Evolutionary conservation across 2,888 invertebrate genomes (phyloP).

Genomic region (Ormyrus nitidulus): DNA sequence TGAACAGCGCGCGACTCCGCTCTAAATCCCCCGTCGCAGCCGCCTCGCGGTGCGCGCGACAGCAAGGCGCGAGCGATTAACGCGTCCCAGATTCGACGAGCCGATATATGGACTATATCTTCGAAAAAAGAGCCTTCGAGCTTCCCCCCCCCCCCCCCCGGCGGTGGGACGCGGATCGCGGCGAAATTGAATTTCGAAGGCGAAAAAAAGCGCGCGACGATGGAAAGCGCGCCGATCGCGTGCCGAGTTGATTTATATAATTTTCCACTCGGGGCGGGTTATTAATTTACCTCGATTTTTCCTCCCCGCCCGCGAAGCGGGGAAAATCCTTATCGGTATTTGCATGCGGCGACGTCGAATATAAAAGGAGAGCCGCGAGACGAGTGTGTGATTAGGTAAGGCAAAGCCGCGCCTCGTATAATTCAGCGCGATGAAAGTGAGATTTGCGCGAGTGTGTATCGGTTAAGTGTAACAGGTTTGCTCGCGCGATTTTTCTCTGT

Average conservation of each 20-base stretch:
- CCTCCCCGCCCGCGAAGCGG: not conserved
- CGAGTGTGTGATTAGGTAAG: constrained; percentile 22
- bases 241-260: constrained; percentile 37
- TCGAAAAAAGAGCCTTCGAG: too few relatives aligned
- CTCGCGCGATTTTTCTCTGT: not conserved
- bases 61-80: constrained; percentile 9
- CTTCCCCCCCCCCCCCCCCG: too few relatives aligned
- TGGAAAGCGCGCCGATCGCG: constrained; percentile 27
- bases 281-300: constrained; percentile 13
- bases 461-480: not conserved
- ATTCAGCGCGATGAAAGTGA: constrained; percentile 19
- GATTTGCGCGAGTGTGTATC: not conserved
- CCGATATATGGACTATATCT: too few relatives aligned
- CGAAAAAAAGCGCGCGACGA: not conserved
- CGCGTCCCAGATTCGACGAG: not conserved
- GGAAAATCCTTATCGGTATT: constrained; percentile 38
- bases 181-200: constrained; percentile 25
- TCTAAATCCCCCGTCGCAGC: too few relatives aligned
- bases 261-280: constrained; percentile 13
- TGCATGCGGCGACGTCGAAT: constrained; percentile 9
- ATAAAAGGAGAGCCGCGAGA: not conserved
- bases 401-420: not conserved
- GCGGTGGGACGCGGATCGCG: too few relatives aligned
- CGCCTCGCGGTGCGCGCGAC: too few relatives aligned
- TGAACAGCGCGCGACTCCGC: not conserved